Base-by-base conservation (phyloP, 1,140 invertebrate genomes). In the Cryptotermes secundus region DNA sequence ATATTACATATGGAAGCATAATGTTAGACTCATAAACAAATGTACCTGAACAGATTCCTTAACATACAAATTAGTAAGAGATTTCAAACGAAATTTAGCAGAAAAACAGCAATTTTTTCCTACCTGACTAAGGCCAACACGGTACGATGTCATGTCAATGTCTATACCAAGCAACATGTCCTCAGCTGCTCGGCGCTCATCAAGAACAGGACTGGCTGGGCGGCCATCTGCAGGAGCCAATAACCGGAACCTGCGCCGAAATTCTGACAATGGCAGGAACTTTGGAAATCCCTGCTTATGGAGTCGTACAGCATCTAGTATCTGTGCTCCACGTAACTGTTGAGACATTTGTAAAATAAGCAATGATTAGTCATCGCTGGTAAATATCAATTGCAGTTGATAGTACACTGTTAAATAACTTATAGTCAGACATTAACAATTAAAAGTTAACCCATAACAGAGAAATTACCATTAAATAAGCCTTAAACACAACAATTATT, bases 221-320 rank as follows among this genome's bases (percentile, higher is more conserved):
- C 89, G 89, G 49, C 88, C 87, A 79, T 92, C 91, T 24, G 89
- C 88, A 79, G 92, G 91, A 1, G 94, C 93, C 34, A 97, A 88
- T 6, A 97, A 91, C 45, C 94, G 92, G 89, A 97, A 98, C 86
- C 95, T 93, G 86, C 97, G 93, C 84, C 95, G 92, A 88, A 99
- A 99, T 90, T 99, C 97, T 42, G 93, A 92, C 81, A 98, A 93
- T 79, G 94, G 95, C 92, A 99, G 93, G 87, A 96, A 94, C 88
- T 97, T 96, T 7, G 97, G 97, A 90, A 96, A 99, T 53, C 97
- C 97, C 90, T 97, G 96, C 88, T 98, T 97, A 90, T 97, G 95
- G 80, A 99, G 91, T 34, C 97, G 92, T 22, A 98, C 94, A 31
- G 96, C 95, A 87, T 98, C 96, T 79, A 99, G 91, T 35, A 99